Percentiles rank a stretch among this genome's conserved stretches.
phyloP scores from a whole-genome alignment of 1,140 invertebrate species.

The Drosophila dunni region DNA sequence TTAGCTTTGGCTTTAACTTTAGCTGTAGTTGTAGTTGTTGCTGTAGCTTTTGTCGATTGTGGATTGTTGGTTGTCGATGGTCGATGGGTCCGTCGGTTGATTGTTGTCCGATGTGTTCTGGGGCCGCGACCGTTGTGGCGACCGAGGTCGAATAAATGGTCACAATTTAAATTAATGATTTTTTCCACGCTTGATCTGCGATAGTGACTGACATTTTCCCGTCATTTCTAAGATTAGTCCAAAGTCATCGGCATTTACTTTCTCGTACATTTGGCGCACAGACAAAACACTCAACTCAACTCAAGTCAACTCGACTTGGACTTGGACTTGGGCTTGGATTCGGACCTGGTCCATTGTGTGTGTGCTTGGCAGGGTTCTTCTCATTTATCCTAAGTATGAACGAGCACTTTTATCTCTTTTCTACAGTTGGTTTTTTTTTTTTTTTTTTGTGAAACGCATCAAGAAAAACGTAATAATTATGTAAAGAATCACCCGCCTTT shows the following conservation, averaged over 20 bases:
- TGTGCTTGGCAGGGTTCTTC: conserved; percentile 25
- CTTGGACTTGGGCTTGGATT: too few species aligned
- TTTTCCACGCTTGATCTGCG: conserved; percentile 82
- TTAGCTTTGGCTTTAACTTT: conserved; percentile 7
- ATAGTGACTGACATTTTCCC: conserved; percentile 81
- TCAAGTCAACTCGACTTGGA: conserved; percentile 9
- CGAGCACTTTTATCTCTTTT: conserved; percentile 59
- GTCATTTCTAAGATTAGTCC: conserved; percentile 77
- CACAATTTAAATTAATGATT: conserved; percentile 83
- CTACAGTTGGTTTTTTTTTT: too few species aligned
- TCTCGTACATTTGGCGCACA: conserved; percentile 61
- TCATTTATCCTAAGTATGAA: conserved; percentile 65
- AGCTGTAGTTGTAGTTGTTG: not conserved
- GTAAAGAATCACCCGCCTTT: conserved; percentile 64
- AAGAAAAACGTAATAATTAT: conserved; percentile 77
- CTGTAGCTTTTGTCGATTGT: conserved; percentile 21
- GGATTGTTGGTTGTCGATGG: conserved; percentile 12
- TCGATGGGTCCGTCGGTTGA: conserved; percentile 14
- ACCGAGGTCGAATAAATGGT: conserved; percentile 65
- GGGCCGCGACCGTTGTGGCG: conserved; percentile 31
- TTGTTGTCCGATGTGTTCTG: conserved; percentile 52
- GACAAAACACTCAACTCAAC: conserved; percentile 17
- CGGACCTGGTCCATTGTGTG: conserved; percentile 41
- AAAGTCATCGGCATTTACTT: conserved; percentile 80
- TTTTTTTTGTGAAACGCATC: conserved; percentile 8